Evolutionary conservation across 2,888 invertebrate species (phyloP).

Genomic region (Lomographa bimaculata): DNA sequence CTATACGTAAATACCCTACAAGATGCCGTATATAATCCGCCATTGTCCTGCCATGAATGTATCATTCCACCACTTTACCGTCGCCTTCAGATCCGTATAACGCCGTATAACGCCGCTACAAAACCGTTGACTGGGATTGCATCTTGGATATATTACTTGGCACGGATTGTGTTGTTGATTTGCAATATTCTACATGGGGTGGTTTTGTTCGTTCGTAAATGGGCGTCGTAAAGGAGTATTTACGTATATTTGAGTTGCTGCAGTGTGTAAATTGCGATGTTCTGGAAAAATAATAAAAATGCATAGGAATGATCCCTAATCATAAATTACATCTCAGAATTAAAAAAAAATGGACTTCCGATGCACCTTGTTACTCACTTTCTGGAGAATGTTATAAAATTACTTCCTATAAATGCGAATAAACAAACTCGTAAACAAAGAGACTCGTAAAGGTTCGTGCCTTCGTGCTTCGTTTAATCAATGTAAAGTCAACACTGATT

Average conservation of each 20-base stretch:
- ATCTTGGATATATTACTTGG: conserved; percentile 46
- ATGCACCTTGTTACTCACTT: too few species aligned
- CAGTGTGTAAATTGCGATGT: conserved; percentile 1
- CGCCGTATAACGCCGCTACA: too few species aligned
- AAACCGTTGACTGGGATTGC: conserved; percentile 44
- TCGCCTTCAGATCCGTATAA: conserved; percentile 49
- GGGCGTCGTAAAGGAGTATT: conserved; percentile 10
- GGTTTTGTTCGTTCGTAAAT: conserved; percentile 29
- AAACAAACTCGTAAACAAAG: too few species aligned
- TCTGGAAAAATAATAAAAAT: background rate
- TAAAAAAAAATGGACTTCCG: too few species aligned
- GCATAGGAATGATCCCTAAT: too few species aligned
- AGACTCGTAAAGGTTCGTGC: too few species aligned
- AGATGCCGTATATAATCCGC: conserved; percentile 47
- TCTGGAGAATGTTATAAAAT: too few species aligned
- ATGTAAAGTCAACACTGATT: too few species aligned
- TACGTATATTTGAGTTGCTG: conserved; percentile 5
- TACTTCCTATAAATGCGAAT: too few species aligned
- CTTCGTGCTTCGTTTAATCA: too few species aligned
- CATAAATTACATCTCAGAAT: too few species aligned
- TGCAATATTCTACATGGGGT: conserved; percentile 31
- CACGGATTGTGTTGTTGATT: conserved; percentile 32
- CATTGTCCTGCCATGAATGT: conserved; percentile 49
- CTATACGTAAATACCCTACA: conserved; percentile 3
- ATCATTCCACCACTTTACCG: conserved; percentile 61